These are phyloP conservation scores for Scelioninae gen. 2 DNA, from an alignment of 2,888 invertebrate genomes.

Conservation along the genomic window DNA sequence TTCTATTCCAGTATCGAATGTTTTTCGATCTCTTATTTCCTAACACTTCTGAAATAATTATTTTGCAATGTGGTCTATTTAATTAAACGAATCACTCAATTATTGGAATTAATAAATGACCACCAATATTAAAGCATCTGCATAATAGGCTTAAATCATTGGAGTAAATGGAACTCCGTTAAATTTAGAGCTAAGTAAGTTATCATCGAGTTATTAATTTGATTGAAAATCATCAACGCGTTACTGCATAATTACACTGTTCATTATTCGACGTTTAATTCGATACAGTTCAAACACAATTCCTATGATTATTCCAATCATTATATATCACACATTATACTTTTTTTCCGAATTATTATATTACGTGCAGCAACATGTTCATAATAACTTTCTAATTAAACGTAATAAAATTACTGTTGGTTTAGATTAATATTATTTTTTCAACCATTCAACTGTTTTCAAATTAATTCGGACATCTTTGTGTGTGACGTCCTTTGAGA, in stretches of 20 bases:
- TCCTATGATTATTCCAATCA: not conserved
- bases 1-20: too few species aligned
- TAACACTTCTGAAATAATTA: too few species aligned
- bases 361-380: too few species aligned
- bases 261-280: conserved; percentile 1
- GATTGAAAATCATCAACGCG: not conserved
- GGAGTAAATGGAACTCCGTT: conserved; percentile 12
- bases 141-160: conserved; percentile 25
- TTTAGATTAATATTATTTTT: not conserved
- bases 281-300: not conserved
- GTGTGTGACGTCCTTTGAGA: conserved; percentile 22
- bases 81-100: too few species aligned
- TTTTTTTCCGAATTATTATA: too few species aligned
- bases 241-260: conserved; percentile 3
- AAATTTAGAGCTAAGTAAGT: conserved; percentile 16
- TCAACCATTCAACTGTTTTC: not conserved
- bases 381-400: too few species aligned
- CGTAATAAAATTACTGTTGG: too few species aligned
- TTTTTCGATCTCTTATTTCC: too few species aligned
- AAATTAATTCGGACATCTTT: conserved; percentile 5
- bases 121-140: conserved; percentile 14
- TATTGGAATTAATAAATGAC: conserved; percentile 30
- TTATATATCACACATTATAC: too few species aligned
- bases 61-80: too few species aligned
- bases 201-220: conserved; percentile 25